Evolutionary conservation across 2,113 vertebrate species (phyloP), one percentile per base, ranked within the genome.

Genomic region (Strigops habroptila): DNA sequence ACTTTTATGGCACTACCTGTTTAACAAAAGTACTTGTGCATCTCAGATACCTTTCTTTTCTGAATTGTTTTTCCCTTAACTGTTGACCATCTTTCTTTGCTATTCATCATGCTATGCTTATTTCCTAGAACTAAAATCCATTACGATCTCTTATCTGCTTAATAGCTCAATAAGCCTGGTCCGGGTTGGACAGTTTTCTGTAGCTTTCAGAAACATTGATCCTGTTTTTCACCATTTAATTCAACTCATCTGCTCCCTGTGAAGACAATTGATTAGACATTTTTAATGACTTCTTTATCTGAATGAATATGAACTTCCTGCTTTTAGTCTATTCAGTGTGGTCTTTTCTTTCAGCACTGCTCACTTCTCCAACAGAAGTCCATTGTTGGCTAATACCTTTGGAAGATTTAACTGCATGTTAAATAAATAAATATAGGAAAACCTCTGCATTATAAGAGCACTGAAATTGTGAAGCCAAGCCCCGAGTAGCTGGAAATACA

Each of bases 71-170:
- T 94, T 14, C 41, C 6, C 37, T 82, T 60, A 78, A 41, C 22
- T 46, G 10, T 35, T 92, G 65, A 53, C 30, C 28, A 89, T 8
- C 13, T n/a, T 55, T 93, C 62, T 94, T 59, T 82, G 31, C 39
- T 74, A 39, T 80, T 91, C 37, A 59, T 77, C 70, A 68, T 53
- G 23, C n/a, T 76, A 28, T 49, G 31, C 43, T 46, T 68, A 22
- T 70, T 91, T 95, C 77, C 67, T 68, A 59, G 59, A 88, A 89
- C 74, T 67, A 35, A 92, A 94, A 92, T 79, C 76, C 64, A 89
- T 80, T 75, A 27, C 3, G 9, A 39, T 24, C 73, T 92, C 57
- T 90, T 73, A 83, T 95, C 86, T 92, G 67, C 82, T 90, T 48
- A 65, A 77, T 75, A 65, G 69, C 73, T 86, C 89, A 86, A 59